Percentiles rank a stretch among this genome's conserved stretches.
Conservation (phyloP, 2,888 invertebrate genomes). For the Phyllotreta cruciferae region DNA sequence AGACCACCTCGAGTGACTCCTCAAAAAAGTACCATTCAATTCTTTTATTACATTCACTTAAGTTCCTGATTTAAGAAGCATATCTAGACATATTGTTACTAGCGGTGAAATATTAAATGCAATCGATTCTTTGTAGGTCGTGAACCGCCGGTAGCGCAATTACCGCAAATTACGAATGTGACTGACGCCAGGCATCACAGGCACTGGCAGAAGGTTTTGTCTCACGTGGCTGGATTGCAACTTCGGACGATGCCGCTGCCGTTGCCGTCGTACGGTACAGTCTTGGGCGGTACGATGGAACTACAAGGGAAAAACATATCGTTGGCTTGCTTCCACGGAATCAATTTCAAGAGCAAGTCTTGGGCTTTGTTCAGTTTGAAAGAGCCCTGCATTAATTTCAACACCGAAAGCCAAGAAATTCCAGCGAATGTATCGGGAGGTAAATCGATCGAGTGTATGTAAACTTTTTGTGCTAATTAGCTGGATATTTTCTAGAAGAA, state of each 20-base stretch:
- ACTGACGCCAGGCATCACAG: conserved; percentile 61
- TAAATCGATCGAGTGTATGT: conserved; percentile 45
- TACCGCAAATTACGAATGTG: conserved; percentile 16
- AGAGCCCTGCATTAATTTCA: conserved; percentile 91
- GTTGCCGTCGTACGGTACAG: conserved; percentile 76
- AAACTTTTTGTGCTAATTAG: conserved; percentile 9
- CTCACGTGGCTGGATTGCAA: conserved; percentile 80
- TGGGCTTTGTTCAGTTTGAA: conserved; percentile 95
- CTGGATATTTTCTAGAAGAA: conserved; percentile 36
- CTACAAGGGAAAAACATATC: conserved; percentile 90
- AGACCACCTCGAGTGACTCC: conserved; percentile 52
- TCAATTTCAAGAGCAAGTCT: conserved; percentile 93
- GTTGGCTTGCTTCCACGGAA: conserved; percentile 95
- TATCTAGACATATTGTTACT: too few species aligned
- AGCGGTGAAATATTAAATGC: background rate
- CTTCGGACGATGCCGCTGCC: conserved; percentile 76
- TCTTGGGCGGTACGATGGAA: conserved; percentile 88
- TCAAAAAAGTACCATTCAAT: conserved; percentile 51
- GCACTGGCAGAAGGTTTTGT: conserved; percentile 92
- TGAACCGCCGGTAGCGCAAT: conserved; percentile 29
- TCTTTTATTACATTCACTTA: too few species aligned
- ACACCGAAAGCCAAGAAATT: conserved; percentile 90
- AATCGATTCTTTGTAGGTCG: conserved; percentile 31
- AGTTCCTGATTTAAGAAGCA: too few species aligned
- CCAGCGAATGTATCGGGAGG: conserved; percentile 66